Evolutionary conservation across 1,140 invertebrate genomes (phyloP).

Genomic region (Drosophila murphyi): DNA sequence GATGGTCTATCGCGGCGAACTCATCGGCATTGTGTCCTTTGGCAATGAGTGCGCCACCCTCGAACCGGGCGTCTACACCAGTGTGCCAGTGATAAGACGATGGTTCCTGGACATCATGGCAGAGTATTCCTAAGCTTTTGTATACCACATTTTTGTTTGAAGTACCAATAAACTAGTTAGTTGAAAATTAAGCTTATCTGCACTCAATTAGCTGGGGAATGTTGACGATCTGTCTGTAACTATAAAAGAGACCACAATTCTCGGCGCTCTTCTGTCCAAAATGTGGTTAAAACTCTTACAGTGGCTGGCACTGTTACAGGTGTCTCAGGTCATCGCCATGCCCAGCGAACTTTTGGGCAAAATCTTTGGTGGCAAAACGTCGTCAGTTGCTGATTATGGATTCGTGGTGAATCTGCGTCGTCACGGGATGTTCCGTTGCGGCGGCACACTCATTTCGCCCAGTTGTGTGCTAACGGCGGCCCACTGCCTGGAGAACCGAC

Average conservation of each 20-base stretch:
- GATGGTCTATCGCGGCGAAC: constrained; percentile 51
- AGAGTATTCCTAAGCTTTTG: constrained; percentile 33
- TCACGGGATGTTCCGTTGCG: constrained; percentile 44
- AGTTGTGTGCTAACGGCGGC: constrained; percentile 75
- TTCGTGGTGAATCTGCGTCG: constrained; percentile 63
- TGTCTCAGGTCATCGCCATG: background rate
- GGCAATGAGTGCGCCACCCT: constrained; percentile 53
- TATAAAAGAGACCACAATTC: constrained; percentile 18
- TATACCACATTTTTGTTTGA: background rate
- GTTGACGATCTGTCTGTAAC: background rate
- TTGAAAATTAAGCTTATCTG: constrained; percentile 41
- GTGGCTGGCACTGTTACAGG: constrained; percentile 14
- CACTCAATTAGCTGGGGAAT: constrained; percentile 63
- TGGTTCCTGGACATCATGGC: constrained; percentile 47
- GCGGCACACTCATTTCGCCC: constrained; percentile 61
- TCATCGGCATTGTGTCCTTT: constrained; percentile 61
- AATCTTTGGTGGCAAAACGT: constrained; percentile 44
- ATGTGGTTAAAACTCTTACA: constrained; percentile 26
- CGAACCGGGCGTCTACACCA: constrained; percentile 65
- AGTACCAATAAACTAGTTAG: constrained; percentile 13
- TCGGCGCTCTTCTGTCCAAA: background rate
- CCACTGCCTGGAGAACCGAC: constrained; percentile 54
- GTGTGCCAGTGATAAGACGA: constrained; percentile 49
- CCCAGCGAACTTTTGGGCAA: constrained; percentile 15
- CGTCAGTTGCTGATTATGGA: constrained; percentile 31